Base-by-base conservation (phyloP, 2,113 vertebrate genomes). In the Tragelaphus scriptus region DNA sequence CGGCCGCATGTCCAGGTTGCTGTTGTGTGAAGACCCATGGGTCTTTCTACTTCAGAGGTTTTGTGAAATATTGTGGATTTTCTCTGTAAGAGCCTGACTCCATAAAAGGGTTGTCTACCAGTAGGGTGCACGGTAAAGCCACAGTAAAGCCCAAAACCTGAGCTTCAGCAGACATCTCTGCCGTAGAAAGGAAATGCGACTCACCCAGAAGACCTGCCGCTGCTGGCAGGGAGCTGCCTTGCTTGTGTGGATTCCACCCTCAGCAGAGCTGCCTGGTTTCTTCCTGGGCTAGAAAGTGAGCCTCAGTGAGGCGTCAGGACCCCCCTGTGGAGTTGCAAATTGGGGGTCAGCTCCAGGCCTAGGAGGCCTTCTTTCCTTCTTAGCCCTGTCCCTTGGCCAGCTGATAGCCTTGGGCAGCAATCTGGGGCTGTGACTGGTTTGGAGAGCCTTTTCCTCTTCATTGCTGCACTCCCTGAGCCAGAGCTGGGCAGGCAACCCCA, bases 51-150 rank as follows among this genome's bases (percentile, higher is more conserved):
- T 79, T 85, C 17, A 59, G 77, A 63, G 85, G 63, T 75, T 90
- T 81, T 95, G 65, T 68, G 86, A 91, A 88, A 84, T 90, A 88
- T 7, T 88, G 44, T 59, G 30, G 51, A 36, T 87, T 96, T 92
- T 56, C 84, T 93, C 77, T 93, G 84, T 17, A 16, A 82, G 49
- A 49, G 8, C 56, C 55, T n/a, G 5, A 85, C 58, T 91, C 77
- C 82, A 87, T 71, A 75, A 94, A 65, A 79, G 47, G 11, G 44
- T 77, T 68, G 51, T 85, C 47, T 93, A 28, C 12, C 47, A 53
- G 58, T 17, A 25, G 61, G 21, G 92, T n/a, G 12, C 8, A 26
- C 51, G 16, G 47, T 6, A 15, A 40, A 40, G 44, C 87, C 84
- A 44, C 68, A 65, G 53, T 23, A 53, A 1, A 56, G 90, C 85